Conservation (phyloP, 2,888 invertebrate species). For the Spatulosminthurus flaviceps region DNA sequence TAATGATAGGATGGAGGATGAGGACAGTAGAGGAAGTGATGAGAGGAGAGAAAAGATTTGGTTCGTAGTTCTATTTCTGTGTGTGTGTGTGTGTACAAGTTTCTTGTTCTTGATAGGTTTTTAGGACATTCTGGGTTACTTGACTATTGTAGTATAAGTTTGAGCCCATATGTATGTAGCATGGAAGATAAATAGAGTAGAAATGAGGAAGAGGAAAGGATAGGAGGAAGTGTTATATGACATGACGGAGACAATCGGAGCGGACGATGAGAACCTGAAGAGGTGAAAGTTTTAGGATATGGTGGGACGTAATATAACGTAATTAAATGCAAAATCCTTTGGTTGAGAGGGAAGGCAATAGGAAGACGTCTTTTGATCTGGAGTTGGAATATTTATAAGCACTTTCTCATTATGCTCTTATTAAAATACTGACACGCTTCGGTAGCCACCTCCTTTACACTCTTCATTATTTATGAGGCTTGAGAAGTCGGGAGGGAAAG, state of each 20-base stretch:
- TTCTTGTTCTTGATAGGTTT: not conserved
- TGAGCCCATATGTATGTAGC: not conserved
- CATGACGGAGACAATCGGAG: constrained; percentile 12
- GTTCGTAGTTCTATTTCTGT: not conserved
- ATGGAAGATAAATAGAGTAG: not conserved
- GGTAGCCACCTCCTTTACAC: constrained; percentile 39
- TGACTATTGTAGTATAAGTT: not conserved
- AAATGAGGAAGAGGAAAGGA: not conserved
- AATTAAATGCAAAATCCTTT: constrained; percentile 46
- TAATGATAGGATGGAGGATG: constrained; percentile 2
- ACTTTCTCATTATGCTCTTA: constrained; percentile 44
- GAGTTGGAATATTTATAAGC: constrained; percentile 44
- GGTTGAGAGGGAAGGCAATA: not conserved
- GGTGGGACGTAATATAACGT: constrained; percentile 38
- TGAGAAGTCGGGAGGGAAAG: constrained; percentile 8
- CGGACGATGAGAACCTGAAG: constrained; percentile 19
- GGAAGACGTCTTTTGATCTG: constrained; percentile 42
- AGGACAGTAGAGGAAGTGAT: not conserved
- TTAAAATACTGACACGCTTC: constrained; percentile 46
- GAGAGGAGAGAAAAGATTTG: constrained; percentile 4
- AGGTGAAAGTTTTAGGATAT: constrained; percentile 33
- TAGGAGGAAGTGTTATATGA: constrained; percentile 21
- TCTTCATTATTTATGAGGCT: constrained; percentile 47
- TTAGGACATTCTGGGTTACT: constrained; percentile 3
- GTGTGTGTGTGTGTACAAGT: too few species aligned